phyloP scores from a whole-genome alignment of 2,113 vertebrate species.

The Heloderma charlesbogerti region DNA sequence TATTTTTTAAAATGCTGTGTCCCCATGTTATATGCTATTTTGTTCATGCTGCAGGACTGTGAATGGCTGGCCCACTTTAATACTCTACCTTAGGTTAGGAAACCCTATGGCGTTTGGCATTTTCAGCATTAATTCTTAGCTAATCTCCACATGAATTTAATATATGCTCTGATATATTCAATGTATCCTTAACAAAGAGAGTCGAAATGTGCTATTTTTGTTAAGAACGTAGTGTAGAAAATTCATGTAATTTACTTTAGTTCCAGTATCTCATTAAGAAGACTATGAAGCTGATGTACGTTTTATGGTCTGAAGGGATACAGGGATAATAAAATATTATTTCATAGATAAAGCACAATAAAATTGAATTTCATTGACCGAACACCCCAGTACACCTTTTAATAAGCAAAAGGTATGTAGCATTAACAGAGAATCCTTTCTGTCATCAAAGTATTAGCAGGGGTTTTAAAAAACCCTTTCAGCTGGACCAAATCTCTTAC shows the following conservation, averaged over 20 bases:
- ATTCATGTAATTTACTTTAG: slow-evolving; percentile 63
- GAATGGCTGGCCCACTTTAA: neutral
- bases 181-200: slow-evolving; percentile 55
- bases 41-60: neutral
- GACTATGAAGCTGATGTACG: slow-evolving; percentile 64
- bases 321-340: slow-evolving; percentile 73
- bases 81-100: slow-evolving; percentile 14
- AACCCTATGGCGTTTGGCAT: slow-evolving; percentile 42
- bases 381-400: slow-evolving; percentile 63
- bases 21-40: slow-evolving; percentile 2
- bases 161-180: slow-evolving; percentile 63
- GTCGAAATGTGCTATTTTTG: slow-evolving; percentile 47
- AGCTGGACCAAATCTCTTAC: slow-evolving; percentile 44
- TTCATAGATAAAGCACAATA: slow-evolving; percentile 68
- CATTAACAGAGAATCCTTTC: slow-evolving; percentile 60
- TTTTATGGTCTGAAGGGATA: slow-evolving; percentile 69
- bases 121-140: slow-evolving; percentile 50
- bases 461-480: slow-evolving; percentile 12
- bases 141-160: slow-evolving; percentile 41
- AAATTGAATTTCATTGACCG: slow-evolving; percentile 66
- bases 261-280: slow-evolving; percentile 62
- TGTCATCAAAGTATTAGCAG: slow-evolving; percentile 67
- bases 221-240: slow-evolving; percentile 54
- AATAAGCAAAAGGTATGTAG: slow-evolving; percentile 59
- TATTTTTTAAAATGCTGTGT: no score